Conservation (phyloP, 2,888 invertebrate species). For the Mesorhabditis belari region DNA sequence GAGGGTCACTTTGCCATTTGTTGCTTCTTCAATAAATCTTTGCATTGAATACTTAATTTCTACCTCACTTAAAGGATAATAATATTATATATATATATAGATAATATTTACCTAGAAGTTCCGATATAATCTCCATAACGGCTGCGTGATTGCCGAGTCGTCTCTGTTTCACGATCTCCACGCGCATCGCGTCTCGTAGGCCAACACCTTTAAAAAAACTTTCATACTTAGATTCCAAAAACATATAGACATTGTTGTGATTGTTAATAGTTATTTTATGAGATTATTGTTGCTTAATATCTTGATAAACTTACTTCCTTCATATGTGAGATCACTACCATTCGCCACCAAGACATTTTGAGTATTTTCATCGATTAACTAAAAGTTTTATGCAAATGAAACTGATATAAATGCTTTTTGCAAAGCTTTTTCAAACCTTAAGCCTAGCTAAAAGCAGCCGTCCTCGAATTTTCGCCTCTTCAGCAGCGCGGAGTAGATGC, state of each 20-base stretch:
- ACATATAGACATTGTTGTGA: no score
- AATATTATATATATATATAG: no score
- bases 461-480: not conserved
- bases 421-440: not conserved
- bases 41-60: no score
- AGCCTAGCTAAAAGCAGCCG: not conserved
- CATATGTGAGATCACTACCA: not conserved
- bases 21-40: not conserved
- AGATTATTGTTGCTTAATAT: no score
- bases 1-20: not conserved
- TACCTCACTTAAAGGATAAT: no score
- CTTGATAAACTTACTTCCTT: not conserved
- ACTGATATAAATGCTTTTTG: not conserved
- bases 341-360: not conserved
- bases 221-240: no score
- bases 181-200: not conserved
- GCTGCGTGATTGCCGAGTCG: not conserved
- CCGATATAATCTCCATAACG: not conserved
- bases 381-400: not conserved
- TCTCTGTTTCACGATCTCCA: not conserved
- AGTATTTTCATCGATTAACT: not conserved
- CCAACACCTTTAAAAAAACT: no score
- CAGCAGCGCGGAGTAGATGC: not conserved
- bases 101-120: not conserved
- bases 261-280: no score